Evolutionary conservation across 2,888 invertebrate genomes (phyloP).

Genomic region (Trichopoda pennipes): DNA sequence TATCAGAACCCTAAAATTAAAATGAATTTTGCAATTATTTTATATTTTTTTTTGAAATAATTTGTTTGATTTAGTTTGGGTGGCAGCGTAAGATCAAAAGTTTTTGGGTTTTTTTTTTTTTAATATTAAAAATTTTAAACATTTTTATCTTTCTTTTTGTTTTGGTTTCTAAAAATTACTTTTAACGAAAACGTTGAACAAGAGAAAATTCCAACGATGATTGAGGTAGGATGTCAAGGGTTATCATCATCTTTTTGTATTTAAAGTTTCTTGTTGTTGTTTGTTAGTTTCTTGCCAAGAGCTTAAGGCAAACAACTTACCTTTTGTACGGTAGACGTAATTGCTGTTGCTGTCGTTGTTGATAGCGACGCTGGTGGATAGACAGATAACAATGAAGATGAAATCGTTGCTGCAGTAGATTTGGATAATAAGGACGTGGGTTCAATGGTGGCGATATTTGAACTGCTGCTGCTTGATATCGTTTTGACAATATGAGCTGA

Average conservation of each 20-base stretch:
- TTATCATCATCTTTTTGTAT: too few species aligned
- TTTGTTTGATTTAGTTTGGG: background rate
- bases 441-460: constrained; percentile 38
- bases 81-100: constrained; percentile 61
- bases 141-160: too few species aligned
- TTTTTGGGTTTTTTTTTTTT: background rate
- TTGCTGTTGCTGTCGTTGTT: constrained; percentile 46
- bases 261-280: too few species aligned
- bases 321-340: constrained; percentile 56
- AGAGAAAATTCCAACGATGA: constrained; percentile 22
- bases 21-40: constrained; percentile 71
- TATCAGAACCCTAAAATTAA: constrained; percentile 87
- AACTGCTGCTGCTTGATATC: constrained; percentile 23
- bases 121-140: too few species aligned
- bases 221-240: background rate
- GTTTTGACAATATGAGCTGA: constrained; percentile 36
- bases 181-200: background rate
- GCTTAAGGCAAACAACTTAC: constrained; percentile 48
- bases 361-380: constrained; percentile 39
- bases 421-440: constrained; percentile 36
- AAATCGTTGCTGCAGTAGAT: constrained; percentile 35
- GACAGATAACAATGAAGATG: constrained; percentile 45
- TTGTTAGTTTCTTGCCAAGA: too few species aligned
- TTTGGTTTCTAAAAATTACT: constrained; percentile 1
- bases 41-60: background rate